A percentile compares a stretch with the other conserved stretches of the same genome.
phyloP scores from a whole-genome alignment of 2,797 vertebrate species.

The Phoeniculus purpureus region DNA sequence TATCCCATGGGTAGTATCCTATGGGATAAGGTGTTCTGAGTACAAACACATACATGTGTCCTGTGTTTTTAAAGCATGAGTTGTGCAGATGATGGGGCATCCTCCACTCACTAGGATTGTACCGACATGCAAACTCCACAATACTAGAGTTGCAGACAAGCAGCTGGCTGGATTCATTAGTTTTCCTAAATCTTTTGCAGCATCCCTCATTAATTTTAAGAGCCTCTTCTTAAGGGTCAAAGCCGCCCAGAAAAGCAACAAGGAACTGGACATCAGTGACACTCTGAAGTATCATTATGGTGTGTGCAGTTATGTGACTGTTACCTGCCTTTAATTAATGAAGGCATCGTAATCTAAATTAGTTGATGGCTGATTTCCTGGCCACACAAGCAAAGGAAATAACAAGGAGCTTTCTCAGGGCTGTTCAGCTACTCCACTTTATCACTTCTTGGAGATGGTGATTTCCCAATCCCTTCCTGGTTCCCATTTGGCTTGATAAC shows the following conservation, averaged over 20 bases:
- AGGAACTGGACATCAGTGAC: background rate
- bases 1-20: background rate
- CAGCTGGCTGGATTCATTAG: background rate
- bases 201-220: background rate
- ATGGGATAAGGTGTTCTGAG: background rate
- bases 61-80: background rate
- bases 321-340: constrained; percentile 1
- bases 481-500: too few relatives aligned
- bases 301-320: background rate
- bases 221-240: background rate
- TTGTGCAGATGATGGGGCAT: accelerated
- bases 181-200: background rate
- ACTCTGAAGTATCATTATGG: background rate
- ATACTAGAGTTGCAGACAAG: background rate
- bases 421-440: background rate
- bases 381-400: background rate
- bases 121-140: background rate
- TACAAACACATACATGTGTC: accelerated
- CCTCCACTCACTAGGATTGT: background rate
- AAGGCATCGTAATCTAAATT: background rate
- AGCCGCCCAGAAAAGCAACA: background rate
- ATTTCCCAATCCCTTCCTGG: background rate
- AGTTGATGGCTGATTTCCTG: constrained; percentile 4
- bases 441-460: background rate
- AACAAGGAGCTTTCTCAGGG: background rate